phyloP scores from a whole-genome alignment of 2,113 vertebrate species.

The Cephalopholis sonnerati region DNA sequence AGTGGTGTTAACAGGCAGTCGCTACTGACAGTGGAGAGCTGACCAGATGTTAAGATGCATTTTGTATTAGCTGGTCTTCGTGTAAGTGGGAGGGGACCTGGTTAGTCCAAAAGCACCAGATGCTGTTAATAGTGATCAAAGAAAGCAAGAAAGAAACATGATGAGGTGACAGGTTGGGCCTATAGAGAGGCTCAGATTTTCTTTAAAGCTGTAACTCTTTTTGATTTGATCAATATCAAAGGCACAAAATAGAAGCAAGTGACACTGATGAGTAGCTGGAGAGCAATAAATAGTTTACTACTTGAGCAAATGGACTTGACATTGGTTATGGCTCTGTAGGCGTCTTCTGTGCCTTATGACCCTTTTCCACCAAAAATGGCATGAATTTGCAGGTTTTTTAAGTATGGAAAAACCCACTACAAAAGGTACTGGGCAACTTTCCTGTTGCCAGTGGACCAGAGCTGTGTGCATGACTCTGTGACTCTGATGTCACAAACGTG shows the following conservation, averaged over 20 bases:
- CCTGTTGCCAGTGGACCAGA: no score
- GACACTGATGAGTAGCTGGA: slow-evolving; percentile 1
- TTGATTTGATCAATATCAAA: slow-evolving; percentile 27
- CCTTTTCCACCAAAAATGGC: no score
- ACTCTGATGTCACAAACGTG: no score
- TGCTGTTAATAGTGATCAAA: slow-evolving; percentile 66
- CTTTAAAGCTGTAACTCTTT: not conserved
- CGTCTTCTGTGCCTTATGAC: not conserved
- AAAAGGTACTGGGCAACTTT: no score
- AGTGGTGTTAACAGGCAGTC: slow-evolving; percentile 30
- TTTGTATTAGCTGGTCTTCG: slow-evolving; percentile 55
- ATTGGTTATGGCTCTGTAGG: not conserved
- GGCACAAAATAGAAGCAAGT: slow-evolving; percentile 12
- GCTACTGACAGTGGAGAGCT: slow-evolving; percentile 1
- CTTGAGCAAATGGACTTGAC: slow-evolving; percentile 1
- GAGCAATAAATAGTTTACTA: not conserved
- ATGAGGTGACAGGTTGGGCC: slow-evolving; percentile 22
- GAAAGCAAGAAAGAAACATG: slow-evolving; percentile 40
- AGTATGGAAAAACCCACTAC: no score
- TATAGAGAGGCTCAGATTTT: slow-evolving; percentile 17
- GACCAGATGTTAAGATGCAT: slow-evolving; percentile 62
- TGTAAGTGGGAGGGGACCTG: slow-evolving; percentile 41
- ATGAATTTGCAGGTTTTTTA: no score
- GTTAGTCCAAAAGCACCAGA: slow-evolving; percentile 52
- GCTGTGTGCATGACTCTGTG: no score